Evolutionary conservation across 2,888 invertebrate genomes (phyloP).

Genomic region (Atrina japonica): DNA sequence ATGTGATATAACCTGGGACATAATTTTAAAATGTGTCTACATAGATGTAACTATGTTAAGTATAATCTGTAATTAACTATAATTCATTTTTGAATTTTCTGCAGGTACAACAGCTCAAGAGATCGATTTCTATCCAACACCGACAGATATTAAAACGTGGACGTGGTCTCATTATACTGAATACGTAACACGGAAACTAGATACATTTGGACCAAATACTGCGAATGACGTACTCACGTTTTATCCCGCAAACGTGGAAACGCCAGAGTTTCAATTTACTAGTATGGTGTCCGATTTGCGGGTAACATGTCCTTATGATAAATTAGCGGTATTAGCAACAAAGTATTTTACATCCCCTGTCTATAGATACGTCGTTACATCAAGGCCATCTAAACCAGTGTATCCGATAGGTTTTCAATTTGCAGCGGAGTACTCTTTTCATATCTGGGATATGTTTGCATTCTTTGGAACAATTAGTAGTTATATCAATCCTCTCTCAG

Average conservation of each 20-base stretch:
- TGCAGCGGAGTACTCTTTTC: constrained; percentile 56
- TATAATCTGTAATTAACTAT: too few species aligned
- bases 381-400: constrained; percentile 57
- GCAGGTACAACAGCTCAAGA: constrained; percentile 71
- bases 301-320: constrained; percentile 65
- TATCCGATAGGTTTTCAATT: constrained; percentile 37
- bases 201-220: constrained; percentile 60
- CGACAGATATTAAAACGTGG: constrained; percentile 59
- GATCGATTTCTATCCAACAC: constrained; percentile 59
- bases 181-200: constrained; percentile 60
- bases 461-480: constrained; percentile 58
- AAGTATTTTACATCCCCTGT: constrained; percentile 50
- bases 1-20: too few species aligned
- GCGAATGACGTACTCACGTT: constrained; percentile 48
- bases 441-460: constrained; percentile 63
- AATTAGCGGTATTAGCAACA: constrained; percentile 49
- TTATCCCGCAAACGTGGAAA: constrained; percentile 50
- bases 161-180: constrained; percentile 61
- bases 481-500: constrained; percentile 33
- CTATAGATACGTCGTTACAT: constrained; percentile 64
- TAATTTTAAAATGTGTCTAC: too few species aligned
- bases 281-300: constrained; percentile 69
- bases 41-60: too few species aligned
- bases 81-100: too few species aligned
- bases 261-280: constrained; percentile 65